phyloP scores from a whole-genome alignment of 2,797 vertebrate species.

The Brachyrhaphis roseni region DNA sequence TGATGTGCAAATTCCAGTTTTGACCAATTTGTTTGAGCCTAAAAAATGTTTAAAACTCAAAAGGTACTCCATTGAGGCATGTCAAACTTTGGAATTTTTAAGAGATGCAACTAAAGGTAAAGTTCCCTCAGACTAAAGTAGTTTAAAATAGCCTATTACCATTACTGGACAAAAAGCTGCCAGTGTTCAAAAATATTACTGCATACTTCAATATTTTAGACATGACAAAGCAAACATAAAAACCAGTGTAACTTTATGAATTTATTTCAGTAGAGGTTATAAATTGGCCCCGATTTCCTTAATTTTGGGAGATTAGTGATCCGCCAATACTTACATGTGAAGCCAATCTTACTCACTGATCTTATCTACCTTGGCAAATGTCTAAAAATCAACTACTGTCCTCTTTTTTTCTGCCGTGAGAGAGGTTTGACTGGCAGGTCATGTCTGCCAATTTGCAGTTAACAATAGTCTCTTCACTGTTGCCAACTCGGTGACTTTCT shows the following conservation, averaged over 20 bases:
- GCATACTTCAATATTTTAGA: background rate
- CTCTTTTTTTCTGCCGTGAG: no score
- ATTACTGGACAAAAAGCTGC: background rate
- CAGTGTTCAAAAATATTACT: background rate
- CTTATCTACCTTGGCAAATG: no score
- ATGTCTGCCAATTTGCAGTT: no score
- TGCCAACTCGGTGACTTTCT: no score
- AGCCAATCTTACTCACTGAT: no score
- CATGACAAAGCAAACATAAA: background rate
- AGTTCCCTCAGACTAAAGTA: background rate
- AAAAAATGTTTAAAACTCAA: background rate
- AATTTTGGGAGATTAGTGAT: no score
- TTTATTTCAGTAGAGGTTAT: background rate
- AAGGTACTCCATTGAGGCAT: background rate
- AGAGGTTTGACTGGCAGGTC: no score
- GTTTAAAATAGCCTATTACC: background rate
- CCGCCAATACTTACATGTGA: no score
- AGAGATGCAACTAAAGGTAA: background rate
- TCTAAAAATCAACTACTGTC: no score
- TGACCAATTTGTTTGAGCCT: background rate
- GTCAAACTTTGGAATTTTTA: background rate
- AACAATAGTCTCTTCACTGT: no score
- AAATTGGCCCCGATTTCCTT: no score
- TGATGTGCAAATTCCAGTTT: background rate
- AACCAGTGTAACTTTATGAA: background rate